Evolutionary conservation across 2,888 invertebrate species (phyloP).

Genomic region (Cryptocephalus moraei): DNA sequence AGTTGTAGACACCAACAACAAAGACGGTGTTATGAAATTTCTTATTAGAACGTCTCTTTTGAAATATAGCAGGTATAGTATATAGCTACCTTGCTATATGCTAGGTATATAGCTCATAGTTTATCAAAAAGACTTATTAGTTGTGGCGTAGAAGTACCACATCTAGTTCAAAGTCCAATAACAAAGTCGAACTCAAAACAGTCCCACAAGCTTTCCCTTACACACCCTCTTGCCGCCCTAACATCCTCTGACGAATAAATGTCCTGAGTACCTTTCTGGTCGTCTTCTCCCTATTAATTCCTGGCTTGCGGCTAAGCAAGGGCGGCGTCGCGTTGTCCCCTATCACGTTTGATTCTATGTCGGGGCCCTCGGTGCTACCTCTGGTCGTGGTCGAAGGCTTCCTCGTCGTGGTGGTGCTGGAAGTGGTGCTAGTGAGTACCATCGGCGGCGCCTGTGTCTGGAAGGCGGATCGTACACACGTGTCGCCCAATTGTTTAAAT

Average conservation of each 20-base stretch:
- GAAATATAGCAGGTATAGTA: no score
- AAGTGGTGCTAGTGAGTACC: conserved; percentile 26
- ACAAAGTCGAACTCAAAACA: no score
- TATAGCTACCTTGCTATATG: no score
- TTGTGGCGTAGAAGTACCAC: no score
- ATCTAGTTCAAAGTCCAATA: no score
- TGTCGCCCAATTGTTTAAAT: conserved; percentile 53
- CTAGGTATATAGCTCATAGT: no score
- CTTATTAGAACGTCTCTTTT: no score
- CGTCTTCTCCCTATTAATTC: not conserved
- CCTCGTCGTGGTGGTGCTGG: conserved; percentile 14
- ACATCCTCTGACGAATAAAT: not conserved
- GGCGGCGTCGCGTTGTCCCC: not conserved
- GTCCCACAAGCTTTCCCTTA: no score
- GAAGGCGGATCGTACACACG: conserved; percentile 46
- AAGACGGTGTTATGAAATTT: no score
- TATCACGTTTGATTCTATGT: conserved; percentile 13
- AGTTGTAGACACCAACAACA: no score
- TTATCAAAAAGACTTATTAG: no score
- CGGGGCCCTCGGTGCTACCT: conserved; percentile 1
- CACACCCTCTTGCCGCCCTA: no score
- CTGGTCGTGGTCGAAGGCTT: conserved; percentile 17
- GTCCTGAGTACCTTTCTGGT: conserved; percentile 3
- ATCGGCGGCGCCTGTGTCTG: conserved; percentile 27
- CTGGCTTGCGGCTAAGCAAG: not conserved